Conservation (phyloP, 2,888 invertebrate species). For the Leptogaster cylindrica region DNA sequence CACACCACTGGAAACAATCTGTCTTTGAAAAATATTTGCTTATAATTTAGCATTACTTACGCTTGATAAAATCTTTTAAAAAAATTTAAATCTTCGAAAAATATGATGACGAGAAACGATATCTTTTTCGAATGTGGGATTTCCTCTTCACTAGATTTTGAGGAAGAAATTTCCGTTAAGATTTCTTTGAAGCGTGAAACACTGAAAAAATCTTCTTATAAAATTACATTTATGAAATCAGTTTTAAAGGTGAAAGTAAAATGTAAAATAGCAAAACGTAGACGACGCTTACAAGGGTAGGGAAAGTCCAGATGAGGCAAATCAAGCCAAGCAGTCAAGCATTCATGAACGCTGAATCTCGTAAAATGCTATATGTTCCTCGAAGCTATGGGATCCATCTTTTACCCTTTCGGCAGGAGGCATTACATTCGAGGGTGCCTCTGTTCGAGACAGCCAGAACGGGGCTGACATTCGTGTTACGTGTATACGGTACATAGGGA, state of each 20-base stretch:
- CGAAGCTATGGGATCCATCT: not conserved
- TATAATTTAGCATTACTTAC: not conserved
- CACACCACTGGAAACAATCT: no score
- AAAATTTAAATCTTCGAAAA: not conserved
- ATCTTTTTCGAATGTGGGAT: no score
- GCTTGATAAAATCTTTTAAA: not conserved
- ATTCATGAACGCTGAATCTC: not conserved
- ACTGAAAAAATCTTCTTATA: not conserved
- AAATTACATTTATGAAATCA: not conserved
- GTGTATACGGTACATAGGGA: no score
- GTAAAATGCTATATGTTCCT: not conserved
- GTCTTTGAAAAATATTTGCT: no score
- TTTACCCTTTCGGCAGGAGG: conserved; percentile 8
- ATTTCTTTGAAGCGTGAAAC: not conserved
- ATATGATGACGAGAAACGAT: no score
- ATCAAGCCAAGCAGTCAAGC: conserved; percentile 22
- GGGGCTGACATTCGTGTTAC: conserved; percentile 24
- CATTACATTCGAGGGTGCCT: conserved; percentile 26
- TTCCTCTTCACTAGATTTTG: no score
- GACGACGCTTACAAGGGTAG: not conserved
- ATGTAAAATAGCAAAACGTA: no score
- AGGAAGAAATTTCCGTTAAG: no score
- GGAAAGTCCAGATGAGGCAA: conserved; percentile 13
- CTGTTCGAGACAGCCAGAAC: conserved; percentile 17
- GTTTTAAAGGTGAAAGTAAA: conserved; percentile 1